These are phyloP conservation scores for Miichthys miiuy DNA, from an alignment of 2,797 vertebrate genomes.

Conservation along the genomic window DNA sequence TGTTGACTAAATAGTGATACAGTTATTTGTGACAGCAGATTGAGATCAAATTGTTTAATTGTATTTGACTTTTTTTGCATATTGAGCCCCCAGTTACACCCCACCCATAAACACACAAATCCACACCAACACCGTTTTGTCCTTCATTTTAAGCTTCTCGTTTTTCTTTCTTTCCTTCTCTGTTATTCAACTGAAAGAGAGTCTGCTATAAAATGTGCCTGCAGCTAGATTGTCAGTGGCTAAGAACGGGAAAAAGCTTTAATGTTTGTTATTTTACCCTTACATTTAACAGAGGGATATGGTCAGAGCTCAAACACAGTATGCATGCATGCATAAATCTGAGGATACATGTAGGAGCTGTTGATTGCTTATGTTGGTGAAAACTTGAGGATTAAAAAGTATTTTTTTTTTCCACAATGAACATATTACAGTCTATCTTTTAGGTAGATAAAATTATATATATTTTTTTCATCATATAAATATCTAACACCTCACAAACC, in stretches of 20 bases:
- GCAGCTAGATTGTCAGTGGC: slow-evolving; percentile 9
- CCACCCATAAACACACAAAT: not conserved
- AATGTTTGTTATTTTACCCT: slow-evolving; percentile 16
- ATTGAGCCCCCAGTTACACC: not conserved
- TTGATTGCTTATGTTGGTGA: not conserved
- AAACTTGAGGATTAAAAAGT: not conserved
- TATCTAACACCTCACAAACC: no score
- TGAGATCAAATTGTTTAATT: not conserved
- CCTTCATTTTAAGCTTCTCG: not conserved
- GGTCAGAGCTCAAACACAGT: slow-evolving; percentile 12
- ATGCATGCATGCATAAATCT: not conserved
- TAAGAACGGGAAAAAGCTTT: slow-evolving; percentile 33
- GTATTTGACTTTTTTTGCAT: not conserved
- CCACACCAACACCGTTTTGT: not conserved
- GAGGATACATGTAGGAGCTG: not conserved
- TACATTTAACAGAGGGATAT: slow-evolving; percentile 15
- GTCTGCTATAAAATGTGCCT: slow-evolving; percentile 4
- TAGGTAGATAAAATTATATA: no score
- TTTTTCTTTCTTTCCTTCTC: slow-evolving; percentile 1
- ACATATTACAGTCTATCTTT: not conserved
- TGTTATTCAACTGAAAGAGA: slow-evolving; percentile 10
- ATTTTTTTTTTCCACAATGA: not conserved
- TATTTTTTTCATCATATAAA: no score
- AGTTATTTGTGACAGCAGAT: slow-evolving; percentile 28
- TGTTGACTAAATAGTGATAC: not conserved